Evolutionary conservation across 2,797 vertebrate species (phyloP).

Genomic region (Eulemur albifrons): DNA sequence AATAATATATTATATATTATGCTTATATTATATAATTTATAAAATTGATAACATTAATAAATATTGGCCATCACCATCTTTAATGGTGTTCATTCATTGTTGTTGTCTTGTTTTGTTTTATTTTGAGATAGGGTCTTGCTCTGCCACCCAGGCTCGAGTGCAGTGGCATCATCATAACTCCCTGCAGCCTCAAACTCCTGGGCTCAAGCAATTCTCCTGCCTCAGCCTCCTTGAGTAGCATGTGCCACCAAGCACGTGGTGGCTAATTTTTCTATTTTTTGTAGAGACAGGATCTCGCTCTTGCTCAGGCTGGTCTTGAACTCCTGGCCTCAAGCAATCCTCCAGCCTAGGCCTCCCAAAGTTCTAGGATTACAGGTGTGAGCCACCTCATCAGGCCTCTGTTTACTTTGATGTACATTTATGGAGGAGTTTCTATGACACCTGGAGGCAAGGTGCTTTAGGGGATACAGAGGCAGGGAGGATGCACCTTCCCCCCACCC

Average conservation of each 20-base stretch:
- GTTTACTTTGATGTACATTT: not conserved
- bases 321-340: not conserved
- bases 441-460: not conserved
- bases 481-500: not conserved
- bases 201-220: not conserved
- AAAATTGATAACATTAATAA: not conserved
- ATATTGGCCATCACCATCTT: not conserved
- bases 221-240: not conserved
- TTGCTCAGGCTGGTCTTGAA: not conserved
- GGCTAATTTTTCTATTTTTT: not conserved
- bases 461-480: not conserved
- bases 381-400: not conserved
- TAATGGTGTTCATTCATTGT: not conserved
- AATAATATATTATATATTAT: not conserved
- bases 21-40: not conserved
- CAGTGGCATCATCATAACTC: not conserved
- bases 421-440: not conserved
- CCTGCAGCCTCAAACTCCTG: not conserved
- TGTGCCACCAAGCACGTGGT: accelerated
- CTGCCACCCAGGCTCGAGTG: not conserved
- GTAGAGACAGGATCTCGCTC: not conserved
- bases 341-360: not conserved
- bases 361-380: not conserved
- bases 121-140: not conserved
- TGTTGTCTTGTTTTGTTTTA: not conserved